Evolutionary conservation across 2,113 vertebrate species (phyloP).

Genomic region (Ailuropoda melanoleuca): DNA sequence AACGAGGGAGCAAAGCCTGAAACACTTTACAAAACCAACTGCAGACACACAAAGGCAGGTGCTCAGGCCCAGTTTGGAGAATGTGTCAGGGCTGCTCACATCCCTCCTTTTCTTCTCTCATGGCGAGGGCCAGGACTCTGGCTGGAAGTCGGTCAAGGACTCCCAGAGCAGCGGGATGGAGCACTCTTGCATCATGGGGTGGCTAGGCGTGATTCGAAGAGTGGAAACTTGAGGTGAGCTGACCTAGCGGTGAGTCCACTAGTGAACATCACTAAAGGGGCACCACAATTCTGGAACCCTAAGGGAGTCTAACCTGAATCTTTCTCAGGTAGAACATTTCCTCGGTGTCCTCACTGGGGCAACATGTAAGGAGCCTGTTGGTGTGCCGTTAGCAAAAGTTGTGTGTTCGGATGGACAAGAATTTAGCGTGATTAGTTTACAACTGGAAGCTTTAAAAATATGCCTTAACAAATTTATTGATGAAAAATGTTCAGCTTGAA

Average conservation of each 20-base stretch:
- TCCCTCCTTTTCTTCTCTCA: neutral
- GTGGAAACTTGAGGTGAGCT: neutral
- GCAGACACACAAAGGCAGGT: neutral
- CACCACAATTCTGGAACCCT: neutral
- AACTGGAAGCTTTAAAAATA: neutral
- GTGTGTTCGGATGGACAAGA: neutral
- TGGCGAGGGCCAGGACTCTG: neutral
- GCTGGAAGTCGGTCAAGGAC: neutral
- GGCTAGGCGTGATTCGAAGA: neutral
- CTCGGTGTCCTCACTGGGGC: neutral
- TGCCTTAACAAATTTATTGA: neutral
- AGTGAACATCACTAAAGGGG: neutral
- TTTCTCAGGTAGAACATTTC: neutral
- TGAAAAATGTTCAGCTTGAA: neutral
- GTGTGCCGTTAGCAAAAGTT: neutral
- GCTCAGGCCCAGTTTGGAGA: neutral
- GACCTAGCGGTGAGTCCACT: neutral
- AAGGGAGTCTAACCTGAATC: neutral
- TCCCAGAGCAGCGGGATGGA: neutral
- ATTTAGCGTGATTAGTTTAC: neutral
- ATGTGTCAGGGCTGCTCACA: fast-evolving
- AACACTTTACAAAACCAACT: neutral
- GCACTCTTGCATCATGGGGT: neutral
- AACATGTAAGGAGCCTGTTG: neutral
- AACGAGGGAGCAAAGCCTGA: neutral